These are phyloP conservation scores for Trachurus trachurus DNA, from an alignment of 2,797 vertebrate genomes.

Conservation along the genomic window DNA sequence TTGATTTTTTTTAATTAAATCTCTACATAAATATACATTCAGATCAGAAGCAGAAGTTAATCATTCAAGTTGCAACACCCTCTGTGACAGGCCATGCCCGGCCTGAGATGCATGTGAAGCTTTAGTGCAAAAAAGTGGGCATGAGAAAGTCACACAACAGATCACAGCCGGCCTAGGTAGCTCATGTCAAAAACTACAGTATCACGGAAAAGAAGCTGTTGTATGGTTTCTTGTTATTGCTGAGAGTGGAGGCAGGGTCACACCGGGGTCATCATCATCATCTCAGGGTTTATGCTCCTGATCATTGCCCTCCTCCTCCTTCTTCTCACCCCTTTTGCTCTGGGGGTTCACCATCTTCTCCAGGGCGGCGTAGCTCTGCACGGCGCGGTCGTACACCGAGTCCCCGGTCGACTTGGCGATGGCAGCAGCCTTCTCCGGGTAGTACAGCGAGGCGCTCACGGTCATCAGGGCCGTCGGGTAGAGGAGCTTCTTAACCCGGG, in stretches of 20 bases:
- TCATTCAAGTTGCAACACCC: conserved; percentile 33
- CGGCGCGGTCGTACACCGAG: conserved; percentile 89
- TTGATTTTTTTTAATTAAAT: conserved; percentile 27
- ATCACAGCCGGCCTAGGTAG: not conserved
- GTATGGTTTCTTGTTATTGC: conserved; percentile 25
- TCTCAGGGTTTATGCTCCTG: conserved; percentile 35
- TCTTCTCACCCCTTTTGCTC: conserved; percentile 36
- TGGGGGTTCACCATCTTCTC: conserved; percentile 88
- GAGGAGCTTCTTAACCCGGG: conserved; percentile 91
- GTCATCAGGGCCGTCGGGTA: conserved; percentile 91
- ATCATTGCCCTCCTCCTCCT: not conserved
- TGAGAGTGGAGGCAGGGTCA: not conserved
- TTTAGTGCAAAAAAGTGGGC: conserved; percentile 73
- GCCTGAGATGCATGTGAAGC: conserved; percentile 64
- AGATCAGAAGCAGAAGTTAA: conserved; percentile 32
- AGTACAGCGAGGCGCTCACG: conserved; percentile 90
- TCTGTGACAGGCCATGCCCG: conserved; percentile 41
- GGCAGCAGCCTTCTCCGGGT: conserved; percentile 89
- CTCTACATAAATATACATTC: conserved; percentile 74
- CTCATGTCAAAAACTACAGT: conserved; percentile 18
- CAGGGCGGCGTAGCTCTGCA: conserved; percentile 88
- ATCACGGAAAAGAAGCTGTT: not conserved
- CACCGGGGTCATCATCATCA: not conserved
- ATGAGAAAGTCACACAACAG: conserved; percentile 20
- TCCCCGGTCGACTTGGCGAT: conserved; percentile 86